A percentile compares a stretch with the other conserved stretches of the same genome.
phyloP scores from a whole-genome alignment of 2,113 vertebrate species.

The Chionis minor region DNA sequence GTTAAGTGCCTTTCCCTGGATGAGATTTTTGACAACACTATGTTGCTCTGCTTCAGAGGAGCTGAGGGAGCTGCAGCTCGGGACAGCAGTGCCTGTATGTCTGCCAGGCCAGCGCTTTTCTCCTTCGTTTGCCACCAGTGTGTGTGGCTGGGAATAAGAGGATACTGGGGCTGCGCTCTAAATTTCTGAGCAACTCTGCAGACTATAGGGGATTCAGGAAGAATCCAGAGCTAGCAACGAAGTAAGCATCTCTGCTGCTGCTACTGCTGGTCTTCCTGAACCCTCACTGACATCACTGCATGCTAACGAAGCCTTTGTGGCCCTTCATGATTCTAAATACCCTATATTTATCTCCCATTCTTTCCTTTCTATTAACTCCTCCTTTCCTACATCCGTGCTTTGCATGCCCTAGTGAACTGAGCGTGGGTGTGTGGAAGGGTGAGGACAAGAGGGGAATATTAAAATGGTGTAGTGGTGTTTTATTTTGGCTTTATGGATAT shows the following conservation, averaged over 20 bases:
- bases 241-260: background rate
- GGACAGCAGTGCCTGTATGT: background rate
- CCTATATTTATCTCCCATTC: background rate
- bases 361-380: background rate
- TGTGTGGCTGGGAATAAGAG: background rate
- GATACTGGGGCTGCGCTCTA: background rate
- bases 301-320: background rate
- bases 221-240: background rate
- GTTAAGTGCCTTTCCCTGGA: constrained; percentile 43
- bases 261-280: background rate
- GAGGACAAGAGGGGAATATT: background rate
- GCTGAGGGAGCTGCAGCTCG: background rate
- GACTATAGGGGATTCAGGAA: background rate
- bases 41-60: background rate
- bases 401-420: constrained; percentile 22
- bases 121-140: background rate
- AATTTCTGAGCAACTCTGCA: background rate
- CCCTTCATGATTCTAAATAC: background rate
- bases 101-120: background rate
- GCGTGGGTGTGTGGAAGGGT: constrained; percentile 6
- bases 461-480: background rate
- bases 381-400: background rate
- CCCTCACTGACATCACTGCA: background rate
- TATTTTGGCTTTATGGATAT: background rate
- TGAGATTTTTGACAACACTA: background rate